These are phyloP conservation scores for Chascanopsetta lugubris DNA, from an alignment of 2,113 vertebrate genomes.

Conservation along the genomic window DNA sequence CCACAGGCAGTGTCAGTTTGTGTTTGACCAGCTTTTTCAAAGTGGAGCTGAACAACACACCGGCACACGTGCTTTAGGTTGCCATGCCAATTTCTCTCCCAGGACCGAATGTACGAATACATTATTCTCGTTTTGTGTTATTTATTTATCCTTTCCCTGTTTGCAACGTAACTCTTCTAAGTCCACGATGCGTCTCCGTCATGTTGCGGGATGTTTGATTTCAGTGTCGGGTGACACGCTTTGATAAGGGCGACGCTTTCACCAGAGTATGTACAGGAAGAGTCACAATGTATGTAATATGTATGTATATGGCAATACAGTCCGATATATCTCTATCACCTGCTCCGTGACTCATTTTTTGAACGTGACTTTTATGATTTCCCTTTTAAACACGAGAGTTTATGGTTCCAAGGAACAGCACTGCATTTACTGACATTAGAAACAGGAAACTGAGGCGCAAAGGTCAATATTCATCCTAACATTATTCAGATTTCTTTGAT, in stretches of 20 bases:
- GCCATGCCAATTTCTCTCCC: constrained; percentile 16
- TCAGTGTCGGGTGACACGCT: constrained; percentile 19
- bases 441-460: no score
- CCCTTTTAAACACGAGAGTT: neutral
- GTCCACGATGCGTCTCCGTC: constrained; percentile 51
- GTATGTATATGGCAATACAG: constrained; percentile 57
- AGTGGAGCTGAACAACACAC: neutral
- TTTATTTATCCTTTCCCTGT: constrained; percentile 45
- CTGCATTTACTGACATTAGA: neutral
- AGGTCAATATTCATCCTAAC: no score
- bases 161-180: constrained; percentile 30
- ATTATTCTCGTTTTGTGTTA: constrained; percentile 36
- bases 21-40: neutral
- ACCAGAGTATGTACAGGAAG: constrained; percentile 38
- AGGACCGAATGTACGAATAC: constrained; percentile 41
- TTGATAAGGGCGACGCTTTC: neutral
- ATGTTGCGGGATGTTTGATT: constrained; percentile 61
- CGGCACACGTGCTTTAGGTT: constrained; percentile 11
- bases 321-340: constrained; percentile 27
- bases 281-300: constrained; percentile 38
- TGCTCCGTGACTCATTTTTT: constrained; percentile 18
- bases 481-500: no score
- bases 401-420: neutral
- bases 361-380: neutral
- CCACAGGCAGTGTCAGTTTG: neutral